Base-by-base conservation (phyloP, 2,888 invertebrate genomes). In the Pollenia angustigena region DNA sequence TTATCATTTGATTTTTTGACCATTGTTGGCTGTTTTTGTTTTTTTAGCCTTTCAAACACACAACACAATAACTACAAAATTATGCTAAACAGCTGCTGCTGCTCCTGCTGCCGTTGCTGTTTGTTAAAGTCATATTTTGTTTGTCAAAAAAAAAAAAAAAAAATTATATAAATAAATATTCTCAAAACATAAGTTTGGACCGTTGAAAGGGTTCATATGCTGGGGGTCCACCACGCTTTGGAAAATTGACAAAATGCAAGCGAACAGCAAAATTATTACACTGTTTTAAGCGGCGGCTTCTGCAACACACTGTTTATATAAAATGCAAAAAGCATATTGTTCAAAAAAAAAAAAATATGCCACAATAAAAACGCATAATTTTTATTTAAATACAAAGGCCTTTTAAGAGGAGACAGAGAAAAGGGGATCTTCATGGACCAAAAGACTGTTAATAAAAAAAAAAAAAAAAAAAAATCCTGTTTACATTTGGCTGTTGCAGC, bases 211-310 rank as follows among this genome's bases (percentile, higher is more conserved):
- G 14, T 66, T 54, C 71, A 82, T 16, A 48, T 76, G 80, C 72
- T 81, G 84, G 87, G 81, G 87, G 87, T 87, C 78, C 81, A 50
- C 54, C 76, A 64, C 64, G 48, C 42, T 56, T 80, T 81, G 42
- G 42, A 32, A 69, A 48, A 78, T 32, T 79, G 60, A 54, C 48
- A 72, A 81, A 32, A 32, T 32, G 32, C 32, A 32, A 81, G 46
- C 56, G 50, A 66, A 56, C 71, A 69, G 82, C 50, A 74, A 84
- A 74, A 84, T 79, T 74, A 74, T 84, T 79, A 85, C 60, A 74
- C 68, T 85, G 84, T 88, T 91, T 88, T 90, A 89, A 91, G 90
- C 91, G 93, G 93, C 93, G 93, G 92, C 93, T 93, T 90, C 90
- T 92, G 91, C 92, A 90, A 93, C 93, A 93, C 92, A 91, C 89